Evolutionary conservation across 2,797 vertebrate species (phyloP).

Genomic region (Leucoraja ocellata): DNA sequence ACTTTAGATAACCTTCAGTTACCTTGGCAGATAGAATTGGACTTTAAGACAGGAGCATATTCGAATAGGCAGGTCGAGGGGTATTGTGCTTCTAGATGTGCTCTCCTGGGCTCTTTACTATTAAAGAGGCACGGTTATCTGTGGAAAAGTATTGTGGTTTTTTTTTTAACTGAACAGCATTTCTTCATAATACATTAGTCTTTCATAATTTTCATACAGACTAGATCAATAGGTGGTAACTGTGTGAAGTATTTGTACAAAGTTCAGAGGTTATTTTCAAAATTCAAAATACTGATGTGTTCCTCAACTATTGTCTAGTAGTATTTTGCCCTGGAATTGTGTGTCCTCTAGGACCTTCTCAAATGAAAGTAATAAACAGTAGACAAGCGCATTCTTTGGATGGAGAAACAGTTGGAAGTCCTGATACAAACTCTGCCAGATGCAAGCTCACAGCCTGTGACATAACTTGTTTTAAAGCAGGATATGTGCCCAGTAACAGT

Average conservation of each 20-base stretch:
- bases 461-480: not conserved
- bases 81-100: not conserved
- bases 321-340: not conserved
- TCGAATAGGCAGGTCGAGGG: no score
- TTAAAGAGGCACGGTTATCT: not conserved
- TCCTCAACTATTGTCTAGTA: not conserved
- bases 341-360: no score
- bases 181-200: not conserved
- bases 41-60: no score
- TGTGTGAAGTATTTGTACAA: not conserved
- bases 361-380: not conserved
- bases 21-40: no score
- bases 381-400: not conserved
- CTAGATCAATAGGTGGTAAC: not conserved
- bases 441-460: not conserved
- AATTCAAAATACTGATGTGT: not conserved
- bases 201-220: not conserved
- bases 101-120: not conserved
- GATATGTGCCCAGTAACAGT: not conserved
- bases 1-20: no score
- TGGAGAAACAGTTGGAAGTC: not conserved
- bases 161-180: not conserved
- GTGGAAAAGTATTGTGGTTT: not conserved
- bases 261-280: not conserved
- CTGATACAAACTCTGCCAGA: not conserved